Evolutionary conservation across 2,888 invertebrate genomes (phyloP).

Genomic region (Diaphora mendica): DNA sequence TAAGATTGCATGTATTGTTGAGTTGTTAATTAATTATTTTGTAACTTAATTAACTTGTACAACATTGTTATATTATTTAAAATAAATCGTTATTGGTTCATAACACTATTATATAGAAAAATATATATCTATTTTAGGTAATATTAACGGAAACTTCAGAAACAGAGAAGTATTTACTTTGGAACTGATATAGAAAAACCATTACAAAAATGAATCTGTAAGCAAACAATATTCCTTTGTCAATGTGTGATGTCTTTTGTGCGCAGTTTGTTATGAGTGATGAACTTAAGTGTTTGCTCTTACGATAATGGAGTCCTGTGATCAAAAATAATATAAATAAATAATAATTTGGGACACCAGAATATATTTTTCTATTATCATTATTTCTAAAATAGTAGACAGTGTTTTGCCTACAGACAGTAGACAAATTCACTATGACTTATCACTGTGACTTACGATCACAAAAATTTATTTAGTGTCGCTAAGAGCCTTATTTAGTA

Average conservation of each 20-base stretch:
- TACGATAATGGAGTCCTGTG: background rate
- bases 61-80: no score
- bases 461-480: no score
- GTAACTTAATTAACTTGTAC: no score
- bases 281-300: slow-evolving; percentile 11
- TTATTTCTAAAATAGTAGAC: background rate
- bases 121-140: background rate
- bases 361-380: background rate
- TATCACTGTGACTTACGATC: no score
- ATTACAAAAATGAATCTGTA: slow-evolving; percentile 19
- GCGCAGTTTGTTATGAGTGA: slow-evolving; percentile 16
- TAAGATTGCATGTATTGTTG: no score
- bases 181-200: slow-evolving; percentile 17
- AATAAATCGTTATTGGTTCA: no score
- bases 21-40: no score
- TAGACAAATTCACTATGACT: no score
- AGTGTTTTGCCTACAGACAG: no score
- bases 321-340: background rate
- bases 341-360: background rate
- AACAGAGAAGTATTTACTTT: slow-evolving; percentile 18
- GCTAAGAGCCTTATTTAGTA: no score
- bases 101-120: no score
- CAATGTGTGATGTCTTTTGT: slow-evolving; percentile 4
- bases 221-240: slow-evolving; percentile 12
- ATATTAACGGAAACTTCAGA: slow-evolving; percentile 8